Conservation (phyloP, 2,113 vertebrate species). For the Clarias macrocephalus region DNA sequence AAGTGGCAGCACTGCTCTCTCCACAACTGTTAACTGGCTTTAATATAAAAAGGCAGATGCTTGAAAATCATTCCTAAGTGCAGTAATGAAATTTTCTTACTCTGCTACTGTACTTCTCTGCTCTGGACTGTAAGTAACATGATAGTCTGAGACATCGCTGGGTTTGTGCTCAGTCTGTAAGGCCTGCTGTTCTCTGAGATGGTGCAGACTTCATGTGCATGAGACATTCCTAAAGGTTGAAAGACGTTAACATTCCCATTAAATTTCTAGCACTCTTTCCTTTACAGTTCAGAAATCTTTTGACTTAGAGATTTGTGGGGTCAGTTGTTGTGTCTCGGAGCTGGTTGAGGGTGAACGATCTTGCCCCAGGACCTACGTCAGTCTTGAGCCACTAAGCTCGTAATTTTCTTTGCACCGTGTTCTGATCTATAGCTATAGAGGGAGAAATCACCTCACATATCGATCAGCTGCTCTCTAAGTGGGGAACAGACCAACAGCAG, state of each 20-base stretch:
- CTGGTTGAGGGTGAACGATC: background rate
- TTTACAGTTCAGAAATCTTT: background rate
- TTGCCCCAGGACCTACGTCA: background rate
- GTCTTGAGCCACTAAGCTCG: background rate
- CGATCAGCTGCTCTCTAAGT: background rate
- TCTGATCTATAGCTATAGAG: background rate
- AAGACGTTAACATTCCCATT: background rate
- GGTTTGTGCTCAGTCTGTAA: background rate
- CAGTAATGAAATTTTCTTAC: background rate
- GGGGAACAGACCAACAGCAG: background rate
- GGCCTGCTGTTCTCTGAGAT: background rate
- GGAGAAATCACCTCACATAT: background rate
- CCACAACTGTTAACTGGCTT: background rate
- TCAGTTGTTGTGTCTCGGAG: background rate
- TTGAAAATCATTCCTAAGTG: background rate
- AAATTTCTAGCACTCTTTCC: background rate
- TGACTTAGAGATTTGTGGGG: background rate
- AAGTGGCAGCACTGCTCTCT: background rate
- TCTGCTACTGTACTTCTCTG: background rate
- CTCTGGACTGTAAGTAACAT: background rate
- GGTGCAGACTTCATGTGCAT: background rate
- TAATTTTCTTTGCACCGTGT: background rate
- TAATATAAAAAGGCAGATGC: background rate
- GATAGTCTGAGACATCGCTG: constrained; percentile 4
- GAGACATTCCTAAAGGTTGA: constrained; percentile 7